Conservation (phyloP, 2,888 invertebrate species). For the Pasiphila rectangulata region DNA sequence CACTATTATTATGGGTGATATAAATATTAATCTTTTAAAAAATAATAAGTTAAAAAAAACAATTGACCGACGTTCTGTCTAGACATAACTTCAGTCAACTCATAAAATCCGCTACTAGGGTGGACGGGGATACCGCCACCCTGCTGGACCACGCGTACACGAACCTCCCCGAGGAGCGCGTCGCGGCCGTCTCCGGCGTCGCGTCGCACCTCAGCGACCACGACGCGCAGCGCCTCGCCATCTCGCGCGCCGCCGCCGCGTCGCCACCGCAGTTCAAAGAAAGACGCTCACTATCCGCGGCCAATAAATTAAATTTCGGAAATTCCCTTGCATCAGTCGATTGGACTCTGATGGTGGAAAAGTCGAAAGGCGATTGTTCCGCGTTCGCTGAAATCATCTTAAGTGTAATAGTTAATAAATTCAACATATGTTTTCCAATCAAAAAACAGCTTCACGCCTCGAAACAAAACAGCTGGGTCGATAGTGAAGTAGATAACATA, state of each 20-base stretch:
- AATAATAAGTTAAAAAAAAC: not conserved
- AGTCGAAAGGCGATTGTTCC: conserved; percentile 2
- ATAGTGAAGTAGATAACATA: not conserved
- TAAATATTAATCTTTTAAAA: not conserved
- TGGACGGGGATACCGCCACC: no score
- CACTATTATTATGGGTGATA: conserved; percentile 1
- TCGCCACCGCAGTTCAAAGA: not conserved
- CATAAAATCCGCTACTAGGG: no score
- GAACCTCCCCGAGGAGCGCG: no score
- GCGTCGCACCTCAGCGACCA: no score
- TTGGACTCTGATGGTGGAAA: conserved; percentile 6
- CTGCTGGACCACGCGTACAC: no score
- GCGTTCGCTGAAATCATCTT: no score
- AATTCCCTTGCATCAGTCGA: conserved; percentile 6
- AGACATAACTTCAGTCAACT: not conserved
- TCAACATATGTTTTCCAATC: conserved; percentile 8
- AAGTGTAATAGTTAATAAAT: not conserved
- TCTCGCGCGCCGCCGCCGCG: no score
- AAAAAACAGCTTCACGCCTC: not conserved
- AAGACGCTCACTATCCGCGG: not conserved
- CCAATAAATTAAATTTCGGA: conserved; percentile 1
- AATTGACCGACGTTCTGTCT: not conserved
- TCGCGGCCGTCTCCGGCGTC: no score
- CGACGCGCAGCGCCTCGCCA: no score
- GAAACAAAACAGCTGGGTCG: not conserved